Conservation (phyloP, 2,888 invertebrate species). For the Sympetrum striolatum region DNA sequence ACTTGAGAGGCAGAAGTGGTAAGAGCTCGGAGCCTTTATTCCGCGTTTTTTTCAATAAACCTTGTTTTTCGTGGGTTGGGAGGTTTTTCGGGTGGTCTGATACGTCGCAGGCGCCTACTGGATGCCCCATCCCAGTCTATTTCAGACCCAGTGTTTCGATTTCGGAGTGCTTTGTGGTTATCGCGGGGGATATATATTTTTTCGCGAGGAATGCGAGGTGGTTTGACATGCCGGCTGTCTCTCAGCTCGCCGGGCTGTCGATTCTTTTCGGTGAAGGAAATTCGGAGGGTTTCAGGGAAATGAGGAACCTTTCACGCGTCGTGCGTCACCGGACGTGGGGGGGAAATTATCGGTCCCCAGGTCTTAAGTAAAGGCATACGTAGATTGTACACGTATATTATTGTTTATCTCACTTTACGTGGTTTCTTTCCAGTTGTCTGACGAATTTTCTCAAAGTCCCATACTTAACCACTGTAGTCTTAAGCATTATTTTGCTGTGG, state of each 20-base stretch:
- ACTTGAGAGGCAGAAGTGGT: conserved; percentile 33
- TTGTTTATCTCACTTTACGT: no score
- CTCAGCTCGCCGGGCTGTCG: neutral
- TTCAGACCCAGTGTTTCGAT: neutral
- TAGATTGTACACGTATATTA: no score
- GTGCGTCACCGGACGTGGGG: neutral
- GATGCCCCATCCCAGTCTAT: neutral
- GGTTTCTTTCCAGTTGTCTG: no score
- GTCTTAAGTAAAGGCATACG: no score
- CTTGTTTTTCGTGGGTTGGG: conserved; percentile 1
- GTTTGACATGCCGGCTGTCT: neutral
- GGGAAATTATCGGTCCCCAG: neutral
- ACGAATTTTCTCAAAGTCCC: no score
- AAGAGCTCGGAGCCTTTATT: neutral
- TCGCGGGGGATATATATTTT: neutral
- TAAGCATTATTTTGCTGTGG: no score
- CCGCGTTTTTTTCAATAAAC: conserved; percentile 31
- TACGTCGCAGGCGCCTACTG: neutral
- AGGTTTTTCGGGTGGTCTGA: neutral
- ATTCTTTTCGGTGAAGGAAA: neutral
- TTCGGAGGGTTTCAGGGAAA: neutral
- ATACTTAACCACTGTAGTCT: no score
- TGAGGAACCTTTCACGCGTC: neutral
- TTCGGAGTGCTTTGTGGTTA: conserved; percentile 17
- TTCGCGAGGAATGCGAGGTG: neutral